These are phyloP conservation scores for Esox lucius DNA, from an alignment of 2,797 vertebrate genomes.

Conservation along the genomic window DNA sequence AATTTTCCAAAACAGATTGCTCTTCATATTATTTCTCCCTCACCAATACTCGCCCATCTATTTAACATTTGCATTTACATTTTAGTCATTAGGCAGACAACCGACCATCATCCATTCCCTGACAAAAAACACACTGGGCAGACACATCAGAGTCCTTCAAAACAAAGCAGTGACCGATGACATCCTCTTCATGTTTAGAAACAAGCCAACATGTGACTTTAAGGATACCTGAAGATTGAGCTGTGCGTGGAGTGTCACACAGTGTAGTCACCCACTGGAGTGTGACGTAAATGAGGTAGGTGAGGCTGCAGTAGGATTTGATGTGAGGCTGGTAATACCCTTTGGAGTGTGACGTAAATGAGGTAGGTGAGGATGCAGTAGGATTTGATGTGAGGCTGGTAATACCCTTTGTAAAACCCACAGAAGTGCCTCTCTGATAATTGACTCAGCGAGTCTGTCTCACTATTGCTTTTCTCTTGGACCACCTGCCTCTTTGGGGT, in stretches of 20 bases:
- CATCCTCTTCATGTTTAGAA: not conserved
- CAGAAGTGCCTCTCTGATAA: not conserved
- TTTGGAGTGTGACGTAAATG: not conserved
- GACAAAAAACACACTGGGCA: not conserved
- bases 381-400: not conserved
- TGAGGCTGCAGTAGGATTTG: not conserved
- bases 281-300: not conserved
- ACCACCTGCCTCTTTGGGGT: not conserved
- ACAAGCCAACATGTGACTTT: not conserved
- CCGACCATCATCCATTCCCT: not conserved
- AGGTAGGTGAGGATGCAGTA: not conserved
- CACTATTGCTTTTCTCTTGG: not conserved
- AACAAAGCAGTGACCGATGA: not conserved
- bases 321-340: not conserved
- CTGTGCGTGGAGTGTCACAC: not conserved
- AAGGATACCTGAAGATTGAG: not conserved
- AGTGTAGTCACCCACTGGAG: not conserved
- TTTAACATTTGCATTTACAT: not conserved
- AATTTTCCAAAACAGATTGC: conserved; percentile 3
- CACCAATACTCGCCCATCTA: not conserved
- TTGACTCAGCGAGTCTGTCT: not conserved
- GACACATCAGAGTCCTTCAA: not conserved
- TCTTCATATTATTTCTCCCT: not conserved
- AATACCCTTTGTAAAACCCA: not conserved
- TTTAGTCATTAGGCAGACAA: not conserved